phyloP scores from a whole-genome alignment of 2,797 vertebrate genomes.

The Neopelma chrysocephalum region DNA sequence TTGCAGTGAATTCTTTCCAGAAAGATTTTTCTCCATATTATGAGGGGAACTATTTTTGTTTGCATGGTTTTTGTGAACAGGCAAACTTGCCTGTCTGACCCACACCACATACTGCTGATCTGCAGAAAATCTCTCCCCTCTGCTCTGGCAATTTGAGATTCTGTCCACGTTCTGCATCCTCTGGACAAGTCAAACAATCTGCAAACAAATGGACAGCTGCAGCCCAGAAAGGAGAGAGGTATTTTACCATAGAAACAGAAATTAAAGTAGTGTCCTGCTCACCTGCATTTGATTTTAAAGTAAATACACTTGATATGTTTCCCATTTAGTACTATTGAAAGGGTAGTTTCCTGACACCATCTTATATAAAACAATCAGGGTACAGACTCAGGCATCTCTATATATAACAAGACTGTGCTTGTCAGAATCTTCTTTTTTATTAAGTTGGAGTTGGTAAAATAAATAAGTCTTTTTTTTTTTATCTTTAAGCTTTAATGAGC shows the following conservation, averaged over 20 bases:
- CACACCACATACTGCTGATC: not conserved
- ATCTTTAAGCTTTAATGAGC: constrained; percentile 29
- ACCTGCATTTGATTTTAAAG: constrained; percentile 25
- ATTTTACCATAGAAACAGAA: not conserved
- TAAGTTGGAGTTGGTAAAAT: constrained; percentile 26
- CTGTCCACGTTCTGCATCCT: not conserved
- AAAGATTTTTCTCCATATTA: not conserved
- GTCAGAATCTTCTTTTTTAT: constrained; percentile 58
- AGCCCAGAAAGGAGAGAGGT: not conserved
- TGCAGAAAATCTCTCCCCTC: not conserved
- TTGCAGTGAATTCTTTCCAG: not conserved
- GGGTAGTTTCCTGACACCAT: not conserved
- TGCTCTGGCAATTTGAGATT: not conserved
- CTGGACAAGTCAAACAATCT: constrained; percentile 16
- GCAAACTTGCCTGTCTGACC: not conserved
- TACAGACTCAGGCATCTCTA: not conserved
- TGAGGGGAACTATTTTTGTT: not conserved
- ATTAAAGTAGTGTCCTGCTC: not conserved
- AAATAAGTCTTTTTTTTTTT: not conserved
- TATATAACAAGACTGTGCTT: constrained; percentile 20
- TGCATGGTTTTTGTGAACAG: not conserved
- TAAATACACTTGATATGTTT: constrained; percentile 1
- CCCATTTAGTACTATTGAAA: not conserved
- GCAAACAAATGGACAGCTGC: not conserved
- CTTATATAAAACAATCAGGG: not conserved